Evolutionary conservation across 2,113 vertebrate genomes (phyloP).

Genomic region (Crypturellus undulatus): DNA sequence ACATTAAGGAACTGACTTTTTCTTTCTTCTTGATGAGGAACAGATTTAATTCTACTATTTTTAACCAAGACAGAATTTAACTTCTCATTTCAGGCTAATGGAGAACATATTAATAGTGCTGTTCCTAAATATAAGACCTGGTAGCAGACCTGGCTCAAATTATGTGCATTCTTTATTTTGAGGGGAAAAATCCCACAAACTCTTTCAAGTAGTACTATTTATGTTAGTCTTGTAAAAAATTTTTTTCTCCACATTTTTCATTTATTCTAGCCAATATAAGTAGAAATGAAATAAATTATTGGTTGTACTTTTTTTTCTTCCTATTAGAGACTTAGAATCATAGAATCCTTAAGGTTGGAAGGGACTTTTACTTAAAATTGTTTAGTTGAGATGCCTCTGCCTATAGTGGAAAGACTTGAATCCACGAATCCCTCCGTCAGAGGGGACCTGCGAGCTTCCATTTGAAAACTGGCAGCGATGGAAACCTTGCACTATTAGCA

Average conservation of each 20-base stretch:
- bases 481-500: slow-evolving; percentile 53
- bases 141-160: neutral
- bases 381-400: neutral
- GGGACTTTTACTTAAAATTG: too few relatives aligned
- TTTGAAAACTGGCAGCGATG: slow-evolving; percentile 29
- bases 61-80: neutral
- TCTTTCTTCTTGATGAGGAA: neutral
- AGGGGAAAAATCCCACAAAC: neutral
- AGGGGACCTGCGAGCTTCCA: neutral
- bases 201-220: neutral
- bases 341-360: too few relatives aligned
- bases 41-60: neutral
- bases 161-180: neutral
- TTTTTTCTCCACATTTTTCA: neutral
- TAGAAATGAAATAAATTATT: neutral
- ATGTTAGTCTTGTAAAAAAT: neutral
- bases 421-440: neutral
- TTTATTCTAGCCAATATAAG: neutral
- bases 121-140: neutral
- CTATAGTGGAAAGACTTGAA: neutral
- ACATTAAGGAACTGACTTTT: neutral
- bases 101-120: neutral
- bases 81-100: neutral
- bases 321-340: accelerated
- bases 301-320: neutral